Evolutionary conservation across 1,140 invertebrate species (phyloP).

Genomic region (Scaptodrosophila lebanonensis): DNA sequence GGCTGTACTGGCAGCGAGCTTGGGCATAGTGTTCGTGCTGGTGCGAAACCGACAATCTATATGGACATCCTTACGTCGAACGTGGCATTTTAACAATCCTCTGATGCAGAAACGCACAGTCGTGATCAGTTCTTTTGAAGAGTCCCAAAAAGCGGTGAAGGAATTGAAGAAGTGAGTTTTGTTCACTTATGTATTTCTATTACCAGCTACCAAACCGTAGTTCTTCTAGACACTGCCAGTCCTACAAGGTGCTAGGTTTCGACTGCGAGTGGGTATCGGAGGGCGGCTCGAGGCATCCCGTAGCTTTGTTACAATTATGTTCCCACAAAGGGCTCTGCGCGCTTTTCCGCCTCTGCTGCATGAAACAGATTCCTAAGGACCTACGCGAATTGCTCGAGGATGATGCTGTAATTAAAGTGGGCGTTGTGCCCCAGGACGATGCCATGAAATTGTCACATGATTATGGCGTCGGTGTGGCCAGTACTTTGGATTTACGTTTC

Average conservation of each 20-base stretch:
- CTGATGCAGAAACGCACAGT: slow-evolving; percentile 37
- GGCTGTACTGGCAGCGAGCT: slow-evolving; percentile 43
- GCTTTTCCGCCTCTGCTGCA: slow-evolving; percentile 80
- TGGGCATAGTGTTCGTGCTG: slow-evolving; percentile 48
- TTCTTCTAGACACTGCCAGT: slow-evolving; percentile 50
- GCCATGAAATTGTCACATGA: slow-evolving; percentile 83
- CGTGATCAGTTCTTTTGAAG: slow-evolving; percentile 39
- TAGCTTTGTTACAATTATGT: slow-evolving; percentile 83
- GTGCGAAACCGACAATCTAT: slow-evolving; percentile 35
- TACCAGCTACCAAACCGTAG: background rate
- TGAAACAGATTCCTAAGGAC: slow-evolving; percentile 80
- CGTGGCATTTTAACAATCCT: background rate
- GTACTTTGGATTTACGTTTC: slow-evolving; percentile 85
- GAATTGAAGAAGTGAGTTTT: slow-evolving; percentile 44
- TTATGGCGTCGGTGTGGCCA: slow-evolving; percentile 81
- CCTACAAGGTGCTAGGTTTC: slow-evolving; percentile 80
- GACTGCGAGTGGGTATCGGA: slow-evolving; percentile 85
- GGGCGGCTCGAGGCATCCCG: slow-evolving; percentile 77
- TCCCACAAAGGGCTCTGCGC: slow-evolving; percentile 81
- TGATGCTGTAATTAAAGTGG: slow-evolving; percentile 83
- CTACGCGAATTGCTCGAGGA: slow-evolving; percentile 80
- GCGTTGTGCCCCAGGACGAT: slow-evolving; percentile 85
- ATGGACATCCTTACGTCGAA: slow-evolving; percentile 12
- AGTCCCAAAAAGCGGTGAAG: slow-evolving; percentile 36
- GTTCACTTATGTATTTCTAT: background rate